Conservation (phyloP, 2,113 vertebrate species). For the Tragulus kanchil region DNA sequence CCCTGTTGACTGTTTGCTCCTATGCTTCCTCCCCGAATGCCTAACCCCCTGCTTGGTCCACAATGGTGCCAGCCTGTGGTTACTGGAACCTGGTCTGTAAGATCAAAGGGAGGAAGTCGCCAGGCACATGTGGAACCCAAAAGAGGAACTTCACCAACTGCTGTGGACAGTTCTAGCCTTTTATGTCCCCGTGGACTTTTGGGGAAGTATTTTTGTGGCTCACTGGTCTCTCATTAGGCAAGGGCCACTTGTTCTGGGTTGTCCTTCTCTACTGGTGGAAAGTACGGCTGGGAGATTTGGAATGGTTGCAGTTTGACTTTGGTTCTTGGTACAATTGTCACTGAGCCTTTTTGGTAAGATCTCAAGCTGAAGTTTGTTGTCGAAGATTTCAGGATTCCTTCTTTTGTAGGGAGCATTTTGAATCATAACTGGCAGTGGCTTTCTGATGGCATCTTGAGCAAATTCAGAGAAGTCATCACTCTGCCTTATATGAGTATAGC, state of each 20-base stretch:
- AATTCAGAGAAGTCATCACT: background rate
- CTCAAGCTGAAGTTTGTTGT: background rate
- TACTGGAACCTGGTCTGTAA: background rate
- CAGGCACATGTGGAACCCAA: background rate
- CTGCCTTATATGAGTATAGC: background rate
- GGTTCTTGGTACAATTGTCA: background rate
- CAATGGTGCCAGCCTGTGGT: background rate
- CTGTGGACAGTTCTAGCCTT: background rate
- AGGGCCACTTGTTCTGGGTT: background rate
- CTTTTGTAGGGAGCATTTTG: background rate
- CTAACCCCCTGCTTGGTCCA: background rate
- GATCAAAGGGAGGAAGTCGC: slow-evolving; percentile 15
- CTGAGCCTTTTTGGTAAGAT: slow-evolving; percentile 18
- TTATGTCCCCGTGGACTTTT: background rate
- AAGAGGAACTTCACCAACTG: slow-evolving; percentile 43
- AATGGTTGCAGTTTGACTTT: slow-evolving; percentile 53
- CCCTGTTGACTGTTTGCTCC: background rate
- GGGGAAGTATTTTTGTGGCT: slow-evolving; percentile 65
- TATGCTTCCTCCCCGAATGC: background rate
- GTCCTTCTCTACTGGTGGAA: background rate
- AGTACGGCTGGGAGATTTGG: slow-evolving; percentile 29
- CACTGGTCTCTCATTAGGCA: background rate
- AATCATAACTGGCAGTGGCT: background rate
- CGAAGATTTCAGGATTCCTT: slow-evolving; percentile 1
- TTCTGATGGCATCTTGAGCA: background rate